Percentiles rank a stretch among this genome's conserved stretches.
These are phyloP conservation scores for Solenodon paradoxus DNA, from an alignment of 2,113 vertebrate genomes.

Conservation along the genomic window DNA sequence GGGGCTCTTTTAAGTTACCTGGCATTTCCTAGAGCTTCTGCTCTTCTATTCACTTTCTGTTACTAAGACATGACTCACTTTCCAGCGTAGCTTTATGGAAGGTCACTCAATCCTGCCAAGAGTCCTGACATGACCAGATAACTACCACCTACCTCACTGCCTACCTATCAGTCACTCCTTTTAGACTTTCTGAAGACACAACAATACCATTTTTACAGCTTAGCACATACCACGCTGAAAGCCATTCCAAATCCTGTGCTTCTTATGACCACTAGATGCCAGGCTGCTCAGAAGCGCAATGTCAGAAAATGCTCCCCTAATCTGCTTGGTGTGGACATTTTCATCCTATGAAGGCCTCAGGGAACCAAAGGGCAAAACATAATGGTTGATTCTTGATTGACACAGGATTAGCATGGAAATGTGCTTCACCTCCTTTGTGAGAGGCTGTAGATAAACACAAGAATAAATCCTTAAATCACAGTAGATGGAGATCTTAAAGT, in stretches of 20 bases:
- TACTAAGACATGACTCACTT: background rate
- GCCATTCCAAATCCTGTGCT: rapidly evolving
- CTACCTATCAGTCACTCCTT: background rate
- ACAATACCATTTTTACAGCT: constrained; percentile 23
- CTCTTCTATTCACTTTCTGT: background rate
- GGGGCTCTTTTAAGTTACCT: background rate
- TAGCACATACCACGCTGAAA: constrained; percentile 18
- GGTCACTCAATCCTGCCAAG: background rate
- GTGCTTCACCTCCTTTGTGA: background rate
- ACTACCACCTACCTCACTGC: constrained; percentile 21
- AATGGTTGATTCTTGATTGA: background rate
- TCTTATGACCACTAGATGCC: background rate
- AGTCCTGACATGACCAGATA: background rate
- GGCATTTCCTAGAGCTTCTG: background rate
- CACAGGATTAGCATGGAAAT: background rate
- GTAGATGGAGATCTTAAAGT: background rate
- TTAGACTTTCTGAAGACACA: constrained; percentile 58
- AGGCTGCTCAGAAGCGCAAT: background rate
- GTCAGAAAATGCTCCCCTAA: background rate
- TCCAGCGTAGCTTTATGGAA: background rate
- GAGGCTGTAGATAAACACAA: background rate
- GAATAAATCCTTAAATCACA: background rate
- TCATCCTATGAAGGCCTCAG: background rate
- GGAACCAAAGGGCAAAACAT: background rate
- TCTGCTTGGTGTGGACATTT: background rate